Evolutionary conservation across 2,888 invertebrate genomes (phyloP).

Genomic region (Drosophila recens): DNA sequence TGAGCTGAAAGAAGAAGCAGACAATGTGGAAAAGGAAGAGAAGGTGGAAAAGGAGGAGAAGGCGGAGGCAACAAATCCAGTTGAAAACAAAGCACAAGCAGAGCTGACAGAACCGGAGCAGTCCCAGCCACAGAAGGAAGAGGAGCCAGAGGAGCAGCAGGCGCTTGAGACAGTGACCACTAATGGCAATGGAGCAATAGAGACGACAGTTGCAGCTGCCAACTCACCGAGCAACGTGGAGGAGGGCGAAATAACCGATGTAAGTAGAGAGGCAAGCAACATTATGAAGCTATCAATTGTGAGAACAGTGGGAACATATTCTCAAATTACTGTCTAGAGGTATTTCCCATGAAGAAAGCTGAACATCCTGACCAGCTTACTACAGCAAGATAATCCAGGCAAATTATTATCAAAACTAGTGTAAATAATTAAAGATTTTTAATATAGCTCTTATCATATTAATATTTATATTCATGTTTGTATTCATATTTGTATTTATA

Average conservation of each 20-base stretch:
- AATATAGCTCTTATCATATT: background rate
- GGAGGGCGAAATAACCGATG: conserved; percentile 69
- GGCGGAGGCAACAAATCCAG: background rate
- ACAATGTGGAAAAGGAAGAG: background rate
- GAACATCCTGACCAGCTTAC: background rate
- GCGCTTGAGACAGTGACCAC: conserved; percentile 24
- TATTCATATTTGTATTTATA: no score
- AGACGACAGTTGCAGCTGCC: background rate
- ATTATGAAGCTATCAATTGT: background rate
- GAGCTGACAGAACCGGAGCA: conserved; percentile 7
- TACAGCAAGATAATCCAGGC: background rate
- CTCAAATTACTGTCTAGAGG: background rate
- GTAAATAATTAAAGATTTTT: background rate
- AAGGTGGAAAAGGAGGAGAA: background rate
- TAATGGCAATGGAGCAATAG: conserved; percentile 36
- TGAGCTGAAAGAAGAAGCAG: conserved; percentile 40
- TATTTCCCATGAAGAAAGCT: background rate
- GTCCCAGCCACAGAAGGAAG: background rate
- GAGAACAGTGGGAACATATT: background rate
- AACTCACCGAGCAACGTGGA: conserved; percentile 47
- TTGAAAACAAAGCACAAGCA: background rate
- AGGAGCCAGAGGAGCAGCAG: conserved; percentile 1
- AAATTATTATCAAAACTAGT: background rate
- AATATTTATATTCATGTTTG: background rate
- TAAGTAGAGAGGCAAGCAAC: conserved; percentile 33